Conservation (phyloP, 1,140 invertebrate genomes). For the Anoplolepis gracilipes region DNA sequence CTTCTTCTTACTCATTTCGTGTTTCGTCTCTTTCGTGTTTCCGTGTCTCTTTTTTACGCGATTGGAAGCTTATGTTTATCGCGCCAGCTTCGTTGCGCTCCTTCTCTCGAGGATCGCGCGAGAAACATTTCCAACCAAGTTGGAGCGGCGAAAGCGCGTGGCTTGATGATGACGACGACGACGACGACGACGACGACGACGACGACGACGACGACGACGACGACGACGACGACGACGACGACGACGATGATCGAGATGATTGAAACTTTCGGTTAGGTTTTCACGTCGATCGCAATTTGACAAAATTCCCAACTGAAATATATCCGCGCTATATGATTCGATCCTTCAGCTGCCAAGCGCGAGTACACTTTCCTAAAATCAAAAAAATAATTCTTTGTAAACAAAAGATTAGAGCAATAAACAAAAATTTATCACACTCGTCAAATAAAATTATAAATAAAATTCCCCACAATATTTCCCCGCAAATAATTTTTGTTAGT, state of each 20-base stretch:
- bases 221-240: conserved; percentile 25
- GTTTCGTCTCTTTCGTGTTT: no score
- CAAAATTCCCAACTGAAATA: neutral
- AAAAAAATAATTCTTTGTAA: conserved; percentile 22
- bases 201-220: conserved; percentile 11
- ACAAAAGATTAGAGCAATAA: neutral
- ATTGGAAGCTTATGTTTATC: conserved; percentile 21
- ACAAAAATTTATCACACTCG: neutral
- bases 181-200: neutral
- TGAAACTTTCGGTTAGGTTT: neutral
- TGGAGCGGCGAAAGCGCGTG: neutral
- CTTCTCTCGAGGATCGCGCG: conserved; percentile 30
- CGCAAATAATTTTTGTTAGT: no score
- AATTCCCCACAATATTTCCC: no score
- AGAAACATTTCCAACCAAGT: conserved; percentile 37
- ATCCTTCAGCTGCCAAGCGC: neutral
- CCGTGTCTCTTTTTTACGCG: no score
- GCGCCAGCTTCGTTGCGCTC: conserved; percentile 22
- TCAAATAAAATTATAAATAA: no score
- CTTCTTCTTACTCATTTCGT: neutral
- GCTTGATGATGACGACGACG: conserved; percentile 34
- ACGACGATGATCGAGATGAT: conserved; percentile 14
- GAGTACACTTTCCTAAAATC: conserved; percentile 20
- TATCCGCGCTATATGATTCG: neutral
- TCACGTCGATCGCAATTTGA: neutral